Evolutionary conservation across 1,140 invertebrate species (phyloP), one percentile per base, ranked within the genome.

Genomic region (Calephelis virginiensis): DNA sequence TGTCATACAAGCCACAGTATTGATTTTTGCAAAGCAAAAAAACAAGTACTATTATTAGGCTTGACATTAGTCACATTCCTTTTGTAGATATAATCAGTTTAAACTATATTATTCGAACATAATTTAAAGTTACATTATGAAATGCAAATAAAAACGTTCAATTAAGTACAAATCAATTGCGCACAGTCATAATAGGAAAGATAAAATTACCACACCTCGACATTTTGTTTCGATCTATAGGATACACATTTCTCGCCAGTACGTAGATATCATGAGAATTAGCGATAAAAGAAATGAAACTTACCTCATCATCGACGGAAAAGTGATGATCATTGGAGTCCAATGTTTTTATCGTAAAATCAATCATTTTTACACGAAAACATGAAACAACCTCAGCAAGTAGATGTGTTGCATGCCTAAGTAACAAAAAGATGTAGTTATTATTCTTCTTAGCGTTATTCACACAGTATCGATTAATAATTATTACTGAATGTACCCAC

Each of bases 271-370:
- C 12, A 47, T 61, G 28, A 38, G 45, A 66, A 56, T 48, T 47
- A 61, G 50, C 14, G 64, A 64, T 61, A 63, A 38, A 53, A 67
- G 67, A 49, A 28, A 14, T 45, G 64, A 11, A 50, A 92, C 95
- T 96, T 93, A 98, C 97, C 90, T 97, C 95, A 92, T 98, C 96
- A 61, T 96, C 94, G 46, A 98, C 95, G 64, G 93, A 94, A 90
- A 97, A 98, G 38, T 92, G 92, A 86, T 97, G 96, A 93, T 98
- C 98, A 80, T 95, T 95, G 8, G 97, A 97, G 94, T 99, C 97
- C 74, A 99, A 93, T 37, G 97, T 99, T 92, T 98, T 98, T 50
- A 99, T 81, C 9, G 76, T 83, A 72, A 87, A 79, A 7, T 85
- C 73, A 75, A 86, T 82, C 81, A 85, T 82, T 73, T 77, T 82